Base-by-base conservation (phyloP, 2,888 invertebrate genomes). In the Drosophila phalerata region DNA sequence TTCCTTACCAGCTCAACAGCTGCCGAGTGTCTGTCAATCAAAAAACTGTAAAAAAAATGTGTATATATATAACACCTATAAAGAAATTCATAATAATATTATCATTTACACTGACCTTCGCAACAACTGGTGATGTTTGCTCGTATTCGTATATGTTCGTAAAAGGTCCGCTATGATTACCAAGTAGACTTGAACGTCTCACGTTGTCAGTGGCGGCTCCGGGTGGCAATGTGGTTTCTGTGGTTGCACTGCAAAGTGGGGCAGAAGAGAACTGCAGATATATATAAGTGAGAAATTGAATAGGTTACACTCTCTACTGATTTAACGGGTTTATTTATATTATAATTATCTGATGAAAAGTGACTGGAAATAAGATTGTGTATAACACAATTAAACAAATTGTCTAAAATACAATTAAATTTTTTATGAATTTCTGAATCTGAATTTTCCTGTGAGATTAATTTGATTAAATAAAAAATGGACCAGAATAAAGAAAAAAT, bases 161-260 rank as follows among this genome's bases (percentile, higher is more conserved):
- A 57, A 73, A 73, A 60, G 57, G 63, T 61, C 74, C 70, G 63
- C 63, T 63, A 68, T 49, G 60, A 63, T 67, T 63, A 56, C 67
- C 62, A 74, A 84, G 55, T 69, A 67, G 69, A 68, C 69, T 84
- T 67, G 67, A 81, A 69, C 63, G 49, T 69, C 72, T 80, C 72
- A 79, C 51, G 65, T 72, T 37, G 43, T n/a, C 55, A 64, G 47
- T 57, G 55, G 62, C 55, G 22, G 3, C 61, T 71, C 43, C 40
- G 60, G 77, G 38, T 68, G 74, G 64, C 63, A 66, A 73, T 70
- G 67, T 62, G 71, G 72, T 68, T 71, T 61, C 47, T 83, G 84
- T 65, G 81, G 81, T 81, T 68, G 51, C 61, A 13, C 28, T 17
- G 47, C 51, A 28, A 75, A 69, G 70, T 69, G 53, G 65, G 40